Conservation (phyloP, 2,113 vertebrate species). For the Neomonachus schauinslandi region DNA sequence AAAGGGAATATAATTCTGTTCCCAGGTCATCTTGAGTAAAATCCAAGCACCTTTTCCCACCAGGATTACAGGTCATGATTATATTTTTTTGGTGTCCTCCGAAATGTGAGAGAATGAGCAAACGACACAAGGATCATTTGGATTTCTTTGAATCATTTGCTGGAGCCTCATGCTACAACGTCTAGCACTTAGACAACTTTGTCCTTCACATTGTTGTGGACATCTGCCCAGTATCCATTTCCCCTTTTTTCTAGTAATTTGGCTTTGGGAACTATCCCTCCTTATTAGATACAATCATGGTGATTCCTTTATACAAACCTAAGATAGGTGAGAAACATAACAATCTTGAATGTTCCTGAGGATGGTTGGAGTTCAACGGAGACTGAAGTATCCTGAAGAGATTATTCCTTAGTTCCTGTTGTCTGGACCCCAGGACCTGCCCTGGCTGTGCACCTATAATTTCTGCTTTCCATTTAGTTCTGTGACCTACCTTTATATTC, state of each 20-base stretch:
- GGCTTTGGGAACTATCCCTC: background rate
- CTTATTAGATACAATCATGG: background rate
- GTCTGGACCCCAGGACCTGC: background rate
- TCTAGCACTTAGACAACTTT: background rate
- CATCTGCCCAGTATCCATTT: background rate
- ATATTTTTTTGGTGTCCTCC: background rate
- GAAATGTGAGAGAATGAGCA: constrained; percentile 32
- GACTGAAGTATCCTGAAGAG: background rate
- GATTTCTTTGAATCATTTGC: background rate
- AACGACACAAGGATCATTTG: background rate
- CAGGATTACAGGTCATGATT: background rate
- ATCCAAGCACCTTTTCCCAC: constrained; percentile 50
- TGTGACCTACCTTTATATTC: background rate
- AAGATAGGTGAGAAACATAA: background rate
- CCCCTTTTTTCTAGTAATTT: background rate
- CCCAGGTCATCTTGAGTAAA: constrained; percentile 59
- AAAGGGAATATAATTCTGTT: constrained; percentile 51
- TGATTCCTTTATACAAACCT: background rate
- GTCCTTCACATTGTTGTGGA: background rate
- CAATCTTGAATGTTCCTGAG: background rate
- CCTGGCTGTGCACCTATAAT: background rate
- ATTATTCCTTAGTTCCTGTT: background rate
- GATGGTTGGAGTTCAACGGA: background rate
- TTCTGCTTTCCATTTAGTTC: constrained; percentile 41
- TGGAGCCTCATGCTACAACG: background rate